Evolutionary conservation across 2,113 vertebrate genomes (phyloP).

Genomic region (Aldabrachelys gigantea): DNA sequence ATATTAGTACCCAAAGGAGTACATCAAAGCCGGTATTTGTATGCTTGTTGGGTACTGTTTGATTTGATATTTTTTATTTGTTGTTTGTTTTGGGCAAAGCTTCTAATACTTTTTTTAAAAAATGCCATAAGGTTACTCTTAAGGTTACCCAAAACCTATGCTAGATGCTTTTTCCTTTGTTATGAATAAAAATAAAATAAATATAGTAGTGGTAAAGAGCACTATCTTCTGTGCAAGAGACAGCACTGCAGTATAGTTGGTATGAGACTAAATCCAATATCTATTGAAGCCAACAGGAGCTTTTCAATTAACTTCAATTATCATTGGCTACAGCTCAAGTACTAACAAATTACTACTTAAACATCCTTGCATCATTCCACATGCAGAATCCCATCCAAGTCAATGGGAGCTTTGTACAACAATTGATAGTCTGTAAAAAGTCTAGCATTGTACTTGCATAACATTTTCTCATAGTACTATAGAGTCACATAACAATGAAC

Average conservation of each 20-base stretch:
- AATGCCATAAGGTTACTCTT: background rate
- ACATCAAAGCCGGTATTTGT: background rate
- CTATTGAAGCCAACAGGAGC: background rate
- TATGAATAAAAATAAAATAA: background rate
- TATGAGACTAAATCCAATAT: background rate
- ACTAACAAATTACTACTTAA: background rate
- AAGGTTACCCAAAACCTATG: background rate
- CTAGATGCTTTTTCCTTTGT: background rate
- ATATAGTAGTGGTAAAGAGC: background rate
- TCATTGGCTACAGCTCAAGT: background rate
- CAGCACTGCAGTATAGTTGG: background rate
- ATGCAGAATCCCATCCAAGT: background rate
- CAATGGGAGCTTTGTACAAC: fast-evolving
- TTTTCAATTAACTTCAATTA: background rate
- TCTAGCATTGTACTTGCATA: background rate
- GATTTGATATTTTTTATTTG: background rate
- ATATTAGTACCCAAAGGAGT: background rate
- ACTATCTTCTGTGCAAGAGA: background rate
- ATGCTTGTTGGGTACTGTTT: background rate
- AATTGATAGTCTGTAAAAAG: background rate
- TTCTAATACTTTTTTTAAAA: background rate
- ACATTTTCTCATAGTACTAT: background rate
- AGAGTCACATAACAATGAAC: background rate
- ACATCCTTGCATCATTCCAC: background rate
- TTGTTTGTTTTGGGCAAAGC: background rate